phyloP scores from a whole-genome alignment of 30 jellyfish, hydroid and myxozoan species.

The Aurelia aurita region DNA sequence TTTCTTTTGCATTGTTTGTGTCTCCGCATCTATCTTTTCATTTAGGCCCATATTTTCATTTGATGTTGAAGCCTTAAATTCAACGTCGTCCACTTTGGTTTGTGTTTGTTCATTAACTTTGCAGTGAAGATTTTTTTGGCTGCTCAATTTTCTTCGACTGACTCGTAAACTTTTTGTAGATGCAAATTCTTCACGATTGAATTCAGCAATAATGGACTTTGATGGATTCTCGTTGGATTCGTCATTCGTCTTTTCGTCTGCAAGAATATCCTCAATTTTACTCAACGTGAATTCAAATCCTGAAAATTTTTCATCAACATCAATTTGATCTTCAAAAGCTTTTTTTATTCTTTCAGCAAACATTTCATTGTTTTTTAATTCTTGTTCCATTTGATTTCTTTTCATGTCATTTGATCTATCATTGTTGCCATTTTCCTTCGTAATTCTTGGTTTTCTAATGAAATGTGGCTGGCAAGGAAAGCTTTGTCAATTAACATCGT shows the following conservation, averaged over 20 bases:
- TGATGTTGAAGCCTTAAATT: too few species aligned
- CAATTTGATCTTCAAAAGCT: constrained; percentile 39
- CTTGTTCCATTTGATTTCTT: neutral
- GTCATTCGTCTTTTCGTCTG: neutral
- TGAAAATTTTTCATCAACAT: constrained; percentile 59
- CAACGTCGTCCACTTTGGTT: too few species aligned
- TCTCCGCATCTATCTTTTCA: too few species aligned
- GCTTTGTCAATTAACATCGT: constrained; percentile 54
- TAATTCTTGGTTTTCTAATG: constrained; percentile 57
- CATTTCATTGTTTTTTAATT: constrained; percentile 3
- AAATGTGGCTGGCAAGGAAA: constrained; percentile 45
- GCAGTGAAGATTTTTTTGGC: too few species aligned
- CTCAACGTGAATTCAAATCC: constrained; percentile 80
- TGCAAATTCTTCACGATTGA: too few species aligned
- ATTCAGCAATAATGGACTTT: too few species aligned
- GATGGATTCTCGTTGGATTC: neutral
- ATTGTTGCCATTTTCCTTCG: constrained; percentile 10
- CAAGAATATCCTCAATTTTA: constrained; percentile 66
- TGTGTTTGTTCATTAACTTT: too few species aligned
- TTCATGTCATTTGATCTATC: neutral
- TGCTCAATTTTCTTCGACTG: too few species aligned
- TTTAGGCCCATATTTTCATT: too few species aligned
- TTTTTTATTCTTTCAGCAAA: constrained; percentile 11
- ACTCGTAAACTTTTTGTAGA: too few species aligned
- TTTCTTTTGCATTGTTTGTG: too few species aligned